Conservation (phyloP, 2,888 invertebrate species). For the Dicycla oo region DNA sequence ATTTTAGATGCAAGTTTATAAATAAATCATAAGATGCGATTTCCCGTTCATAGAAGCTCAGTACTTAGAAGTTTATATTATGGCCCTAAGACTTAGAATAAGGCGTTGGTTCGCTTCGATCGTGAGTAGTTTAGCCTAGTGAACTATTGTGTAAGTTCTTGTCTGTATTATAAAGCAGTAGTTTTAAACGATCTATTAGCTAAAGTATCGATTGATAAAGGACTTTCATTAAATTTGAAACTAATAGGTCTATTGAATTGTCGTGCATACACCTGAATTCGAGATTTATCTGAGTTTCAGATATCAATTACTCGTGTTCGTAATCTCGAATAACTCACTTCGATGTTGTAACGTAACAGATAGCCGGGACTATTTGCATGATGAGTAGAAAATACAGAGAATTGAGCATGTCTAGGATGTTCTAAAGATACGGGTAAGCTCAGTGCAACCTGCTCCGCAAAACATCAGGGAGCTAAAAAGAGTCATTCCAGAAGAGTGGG, state of each 20-base stretch:
- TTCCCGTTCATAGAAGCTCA: slow-evolving; percentile 7
- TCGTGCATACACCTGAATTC: neutral
- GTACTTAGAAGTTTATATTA: slow-evolving; percentile 15
- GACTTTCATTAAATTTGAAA: neutral
- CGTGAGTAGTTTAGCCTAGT: slow-evolving; percentile 26
- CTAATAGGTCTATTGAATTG: slow-evolving; percentile 15
- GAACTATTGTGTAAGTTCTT: slow-evolving; percentile 37
- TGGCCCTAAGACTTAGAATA: neutral
- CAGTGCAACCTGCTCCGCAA: no score
- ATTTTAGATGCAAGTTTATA: slow-evolving; percentile 38
- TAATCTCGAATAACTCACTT: neutral
- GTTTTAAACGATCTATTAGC: neutral
- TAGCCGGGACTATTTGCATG: no score
- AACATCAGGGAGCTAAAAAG: no score
- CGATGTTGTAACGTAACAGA: no score
- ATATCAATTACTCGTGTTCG: neutral
- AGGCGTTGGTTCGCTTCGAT: slow-evolving; percentile 5
- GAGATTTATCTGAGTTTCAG: slow-evolving; percentile 3
- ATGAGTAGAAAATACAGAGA: no score
- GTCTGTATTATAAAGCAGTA: neutral
- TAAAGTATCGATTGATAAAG: slow-evolving; percentile 8
- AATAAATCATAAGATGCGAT: slow-evolving; percentile 40
- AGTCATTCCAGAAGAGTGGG: no score
- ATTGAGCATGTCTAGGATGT: no score
- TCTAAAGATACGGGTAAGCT: no score